phyloP scores from a whole-genome alignment of 1,140 invertebrate genomes.

The Bilobella aurantiaca region DNA sequence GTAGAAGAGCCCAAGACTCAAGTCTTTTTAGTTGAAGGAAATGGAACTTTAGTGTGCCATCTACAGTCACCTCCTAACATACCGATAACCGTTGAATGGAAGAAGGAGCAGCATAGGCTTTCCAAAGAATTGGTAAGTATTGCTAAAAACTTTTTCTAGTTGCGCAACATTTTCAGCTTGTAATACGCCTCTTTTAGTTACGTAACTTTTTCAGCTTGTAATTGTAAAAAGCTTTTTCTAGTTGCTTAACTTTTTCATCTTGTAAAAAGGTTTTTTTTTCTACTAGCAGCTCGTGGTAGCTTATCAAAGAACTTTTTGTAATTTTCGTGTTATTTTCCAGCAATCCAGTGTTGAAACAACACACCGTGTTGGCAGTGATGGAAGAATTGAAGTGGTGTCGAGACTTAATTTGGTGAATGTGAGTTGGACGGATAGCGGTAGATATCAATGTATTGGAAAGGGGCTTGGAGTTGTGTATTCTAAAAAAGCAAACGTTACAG shows the following conservation, averaged over 20 bases:
- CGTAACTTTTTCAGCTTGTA: no score
- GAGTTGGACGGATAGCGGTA: constrained; percentile 63
- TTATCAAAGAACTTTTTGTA: no score
- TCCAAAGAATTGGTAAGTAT: constrained; percentile 31
- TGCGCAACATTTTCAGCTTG: no score
- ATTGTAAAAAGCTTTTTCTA: no score
- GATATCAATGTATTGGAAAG: constrained; percentile 84
- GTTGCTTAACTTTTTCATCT: no score
- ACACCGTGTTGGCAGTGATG: constrained; percentile 34
- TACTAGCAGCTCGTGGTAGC: no score
- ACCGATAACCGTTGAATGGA: constrained; percentile 71
- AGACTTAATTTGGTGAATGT: constrained; percentile 60
- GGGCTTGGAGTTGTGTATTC: constrained; percentile 83
- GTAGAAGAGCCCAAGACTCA: constrained; percentile 66
- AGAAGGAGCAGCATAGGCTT: constrained; percentile 72
- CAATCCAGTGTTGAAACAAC: constrained; percentile 35
- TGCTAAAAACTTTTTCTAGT: no score
- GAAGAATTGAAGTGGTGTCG: constrained; percentile 45
- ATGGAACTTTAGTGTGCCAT: constrained; percentile 67
- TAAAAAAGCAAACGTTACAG: constrained; percentile 68
- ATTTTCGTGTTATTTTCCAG: no score
- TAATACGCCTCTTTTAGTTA: no score
- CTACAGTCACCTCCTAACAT: constrained; percentile 54
- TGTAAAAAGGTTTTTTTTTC: no score
- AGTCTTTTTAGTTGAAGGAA: constrained; percentile 70